These are phyloP conservation scores for Fragum whitleyi DNA, from an alignment of 2,888 invertebrate species.

Conservation along the genomic window DNA sequence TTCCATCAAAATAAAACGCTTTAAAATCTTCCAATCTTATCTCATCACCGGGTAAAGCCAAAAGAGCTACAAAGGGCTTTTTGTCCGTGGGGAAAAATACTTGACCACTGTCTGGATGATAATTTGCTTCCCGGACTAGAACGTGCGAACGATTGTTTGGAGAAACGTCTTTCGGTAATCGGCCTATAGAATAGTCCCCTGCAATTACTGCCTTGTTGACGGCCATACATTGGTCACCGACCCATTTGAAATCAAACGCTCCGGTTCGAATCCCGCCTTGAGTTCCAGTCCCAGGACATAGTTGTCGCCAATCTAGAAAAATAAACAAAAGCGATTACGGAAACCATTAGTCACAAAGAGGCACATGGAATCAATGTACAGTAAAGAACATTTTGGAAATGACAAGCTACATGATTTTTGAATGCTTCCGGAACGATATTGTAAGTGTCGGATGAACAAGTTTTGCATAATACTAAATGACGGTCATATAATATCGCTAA, in stretches of 20 bases:
- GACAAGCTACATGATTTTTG: no score
- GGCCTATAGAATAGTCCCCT: constrained; percentile 60
- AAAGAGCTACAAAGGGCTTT: constrained; percentile 58
- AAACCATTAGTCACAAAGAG: no score
- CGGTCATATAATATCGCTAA: no score
- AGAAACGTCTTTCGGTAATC: constrained; percentile 58
- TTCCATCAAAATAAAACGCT: constrained; percentile 73
- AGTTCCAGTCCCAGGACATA: constrained; percentile 56
- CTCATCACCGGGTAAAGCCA: constrained; percentile 69
- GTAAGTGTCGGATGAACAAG: no score
- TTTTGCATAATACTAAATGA: no score
- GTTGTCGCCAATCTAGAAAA: constrained; percentile 65
- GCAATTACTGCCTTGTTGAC: constrained; percentile 64
- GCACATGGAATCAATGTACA: no score
- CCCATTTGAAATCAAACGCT: constrained; percentile 64
- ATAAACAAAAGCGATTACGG: no score
- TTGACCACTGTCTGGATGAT: constrained; percentile 73
- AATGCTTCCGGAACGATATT: no score
- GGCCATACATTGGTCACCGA: constrained; percentile 60
- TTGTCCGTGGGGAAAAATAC: constrained; percentile 67
- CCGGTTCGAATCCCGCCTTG: constrained; percentile 63
- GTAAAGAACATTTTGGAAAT: no score
- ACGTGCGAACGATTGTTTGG: constrained; percentile 64
- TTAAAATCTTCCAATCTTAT: constrained; percentile 64
- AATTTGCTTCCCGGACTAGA: constrained; percentile 68